Evolutionary conservation across 2,113 vertebrate genomes (phyloP).

Genomic region (Sylvia atricapilla): DNA sequence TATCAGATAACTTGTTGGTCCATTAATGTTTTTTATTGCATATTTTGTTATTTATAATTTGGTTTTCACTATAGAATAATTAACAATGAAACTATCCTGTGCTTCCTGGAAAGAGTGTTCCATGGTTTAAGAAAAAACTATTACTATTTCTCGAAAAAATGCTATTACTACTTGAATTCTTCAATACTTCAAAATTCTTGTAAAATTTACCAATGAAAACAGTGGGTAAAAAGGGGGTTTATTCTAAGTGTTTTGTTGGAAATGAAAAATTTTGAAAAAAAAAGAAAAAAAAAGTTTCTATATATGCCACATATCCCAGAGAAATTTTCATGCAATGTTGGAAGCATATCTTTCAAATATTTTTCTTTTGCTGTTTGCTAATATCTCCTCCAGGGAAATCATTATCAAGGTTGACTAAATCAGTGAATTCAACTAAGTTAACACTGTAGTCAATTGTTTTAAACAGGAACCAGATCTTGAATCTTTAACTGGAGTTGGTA

Average conservation of each 20-base stretch:
- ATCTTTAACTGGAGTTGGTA: background rate
- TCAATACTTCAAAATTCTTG: background rate
- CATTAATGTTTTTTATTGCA: background rate
- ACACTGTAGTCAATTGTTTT: background rate
- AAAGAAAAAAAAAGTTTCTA: background rate
- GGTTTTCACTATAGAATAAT: background rate
- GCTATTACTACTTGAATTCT: background rate
- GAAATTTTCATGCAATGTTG: background rate
- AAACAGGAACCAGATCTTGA: background rate
- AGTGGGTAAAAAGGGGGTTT: background rate
- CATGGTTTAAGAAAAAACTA: background rate
- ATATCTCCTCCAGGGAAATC: background rate
- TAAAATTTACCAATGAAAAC: background rate
- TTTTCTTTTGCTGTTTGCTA: background rate
- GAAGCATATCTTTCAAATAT: background rate
- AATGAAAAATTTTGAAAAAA: background rate
- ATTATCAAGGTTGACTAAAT: background rate
- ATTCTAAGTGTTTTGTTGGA: background rate
- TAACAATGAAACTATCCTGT: background rate
- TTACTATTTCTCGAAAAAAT: background rate
- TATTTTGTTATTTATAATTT: background rate
- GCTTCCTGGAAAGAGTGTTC: rapidly evolving
- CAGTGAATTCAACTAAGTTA: background rate
- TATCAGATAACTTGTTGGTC: background rate
- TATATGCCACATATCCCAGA: background rate